Percentiles rank a stretch among this genome's conserved stretches.
phyloP scores from a whole-genome alignment of 2,113 vertebrate genomes.

The Plecotus auritus region DNA sequence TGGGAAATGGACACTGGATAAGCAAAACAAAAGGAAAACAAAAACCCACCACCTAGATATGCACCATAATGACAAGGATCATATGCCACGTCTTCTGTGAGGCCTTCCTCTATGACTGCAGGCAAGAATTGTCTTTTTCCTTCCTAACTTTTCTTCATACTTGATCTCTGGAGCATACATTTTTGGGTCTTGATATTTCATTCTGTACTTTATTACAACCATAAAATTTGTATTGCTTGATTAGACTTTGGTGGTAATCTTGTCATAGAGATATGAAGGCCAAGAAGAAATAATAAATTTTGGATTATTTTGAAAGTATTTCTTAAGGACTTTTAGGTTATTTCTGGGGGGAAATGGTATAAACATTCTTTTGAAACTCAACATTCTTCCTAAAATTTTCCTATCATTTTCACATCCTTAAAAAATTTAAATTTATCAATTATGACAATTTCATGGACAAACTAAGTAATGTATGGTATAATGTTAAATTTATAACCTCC shows the following conservation, averaged over 20 bases:
- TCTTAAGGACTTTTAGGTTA: slow-evolving; percentile 24
- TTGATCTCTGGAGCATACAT: slow-evolving; percentile 31
- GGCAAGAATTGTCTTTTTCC: neutral
- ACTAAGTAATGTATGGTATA: neutral
- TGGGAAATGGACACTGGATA: neutral
- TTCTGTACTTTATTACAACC: slow-evolving; percentile 44
- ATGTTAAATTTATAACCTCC: neutral
- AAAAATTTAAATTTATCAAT: neutral
- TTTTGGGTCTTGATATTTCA: slow-evolving; percentile 38
- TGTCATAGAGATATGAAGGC: slow-evolving; percentile 28
- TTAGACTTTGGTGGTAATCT: slow-evolving; percentile 50
- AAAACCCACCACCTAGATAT: neutral
- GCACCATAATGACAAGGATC: neutral
- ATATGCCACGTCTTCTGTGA: neutral
- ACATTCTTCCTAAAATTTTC: neutral
- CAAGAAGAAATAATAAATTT: slow-evolving; percentile 57
- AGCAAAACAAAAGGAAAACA: neutral
- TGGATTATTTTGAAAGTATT: slow-evolving; percentile 33
- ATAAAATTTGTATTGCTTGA: slow-evolving; percentile 57
- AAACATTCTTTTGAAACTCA: neutral
- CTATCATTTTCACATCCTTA: neutral
- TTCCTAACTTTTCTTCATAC: slow-evolving; percentile 24
- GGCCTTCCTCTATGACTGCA: neutral
- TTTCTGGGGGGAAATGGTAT: neutral
- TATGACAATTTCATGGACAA: slow-evolving; percentile 6